These are phyloP conservation scores for Paradisaea rubra DNA, from an alignment of 2,113 vertebrate species.

Conservation along the genomic window DNA sequence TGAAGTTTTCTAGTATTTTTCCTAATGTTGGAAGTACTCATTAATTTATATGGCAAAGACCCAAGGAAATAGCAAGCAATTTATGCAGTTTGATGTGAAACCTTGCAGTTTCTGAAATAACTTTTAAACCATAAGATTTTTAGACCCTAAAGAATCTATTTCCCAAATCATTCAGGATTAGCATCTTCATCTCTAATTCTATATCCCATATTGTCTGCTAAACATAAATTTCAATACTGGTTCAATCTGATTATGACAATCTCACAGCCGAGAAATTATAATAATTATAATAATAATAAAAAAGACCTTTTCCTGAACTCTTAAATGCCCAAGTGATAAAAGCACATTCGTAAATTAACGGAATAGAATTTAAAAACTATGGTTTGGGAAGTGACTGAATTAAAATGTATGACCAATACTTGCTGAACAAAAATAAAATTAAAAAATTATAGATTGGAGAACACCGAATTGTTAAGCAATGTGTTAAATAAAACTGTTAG, in stretches of 20 bases:
- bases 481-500: background rate
- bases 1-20: background rate
- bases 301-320: slow-evolving; percentile 1
- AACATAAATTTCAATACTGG: background rate
- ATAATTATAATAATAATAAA: background rate
- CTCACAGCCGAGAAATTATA: background rate
- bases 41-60: background rate
- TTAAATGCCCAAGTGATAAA: slow-evolving; percentile 45
- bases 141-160: background rate
- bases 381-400: background rate
- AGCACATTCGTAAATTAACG: slow-evolving; percentile 8
- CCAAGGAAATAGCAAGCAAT: background rate
- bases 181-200: background rate
- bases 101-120: background rate
- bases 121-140: slow-evolving; percentile 3
- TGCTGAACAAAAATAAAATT: background rate
- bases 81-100: background rate
- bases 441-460: background rate
- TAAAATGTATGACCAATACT: background rate
- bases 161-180: background rate
- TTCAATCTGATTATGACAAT: background rate
- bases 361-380: slow-evolving; percentile 4
- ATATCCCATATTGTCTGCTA: background rate
- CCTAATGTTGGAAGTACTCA: background rate
- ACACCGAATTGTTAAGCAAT: background rate